phyloP scores from a whole-genome alignment of 2,888 invertebrate genomes.

The Empis livida region DNA sequence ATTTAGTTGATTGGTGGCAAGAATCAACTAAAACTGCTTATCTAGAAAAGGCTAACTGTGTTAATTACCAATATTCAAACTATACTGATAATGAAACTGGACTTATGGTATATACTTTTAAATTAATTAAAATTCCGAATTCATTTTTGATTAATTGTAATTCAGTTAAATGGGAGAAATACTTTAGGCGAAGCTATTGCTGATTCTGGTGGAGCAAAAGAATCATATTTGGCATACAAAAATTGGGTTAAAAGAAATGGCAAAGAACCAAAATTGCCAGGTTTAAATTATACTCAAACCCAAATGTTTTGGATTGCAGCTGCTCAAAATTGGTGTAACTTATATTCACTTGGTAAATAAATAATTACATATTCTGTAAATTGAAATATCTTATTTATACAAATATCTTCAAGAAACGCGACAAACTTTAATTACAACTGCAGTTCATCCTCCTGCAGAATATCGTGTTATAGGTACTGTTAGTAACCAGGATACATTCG shows the following conservation, averaged over 20 bases:
- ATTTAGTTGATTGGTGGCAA: slow-evolving; percentile 82
- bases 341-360: slow-evolving; percentile 2
- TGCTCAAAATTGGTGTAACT: slow-evolving; percentile 6
- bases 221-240: slow-evolving; percentile 8
- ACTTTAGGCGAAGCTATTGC: slow-evolving; percentile 11
- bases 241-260: slow-evolving; percentile 4
- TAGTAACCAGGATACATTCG: slow-evolving; percentile 2
- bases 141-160: slow-evolving; percentile 2
- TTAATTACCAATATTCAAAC: slow-evolving; percentile 80
- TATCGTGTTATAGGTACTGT: slow-evolving; percentile 6
- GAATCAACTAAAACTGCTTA: slow-evolving; percentile 63
- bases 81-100: slow-evolving; percentile 62
- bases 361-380: too few species aligned
- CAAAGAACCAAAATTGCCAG: slow-evolving; percentile 4
- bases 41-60: slow-evolving; percentile 66
- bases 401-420: not conserved
- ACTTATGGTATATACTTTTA: slow-evolving; percentile 45
- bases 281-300: slow-evolving; percentile 3
- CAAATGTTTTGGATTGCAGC: slow-evolving; percentile 9
- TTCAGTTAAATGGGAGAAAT: slow-evolving; percentile 7
- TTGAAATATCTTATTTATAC: not conserved
- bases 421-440: not conserved
- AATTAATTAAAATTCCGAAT: not conserved
- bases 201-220: slow-evolving; percentile 8
- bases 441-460: slow-evolving; percentile 1